A percentile compares a stretch with the other conserved stretches of the same genome.
phyloP scores from a whole-genome alignment of 2,797 vertebrate genomes.

The Acrossocheilus wenchowensis region DNA sequence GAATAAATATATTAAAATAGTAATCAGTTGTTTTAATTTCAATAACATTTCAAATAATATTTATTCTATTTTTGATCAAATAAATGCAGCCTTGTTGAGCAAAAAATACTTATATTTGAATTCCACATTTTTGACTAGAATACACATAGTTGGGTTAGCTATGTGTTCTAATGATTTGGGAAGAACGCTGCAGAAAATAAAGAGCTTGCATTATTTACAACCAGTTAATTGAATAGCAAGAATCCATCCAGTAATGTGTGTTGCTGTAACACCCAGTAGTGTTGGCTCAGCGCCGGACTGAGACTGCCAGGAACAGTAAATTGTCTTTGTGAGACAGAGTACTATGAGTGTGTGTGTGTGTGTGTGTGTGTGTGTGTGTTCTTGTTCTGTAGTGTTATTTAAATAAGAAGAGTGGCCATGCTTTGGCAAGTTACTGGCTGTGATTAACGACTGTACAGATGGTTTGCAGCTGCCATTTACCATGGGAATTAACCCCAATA shows the following conservation, averaged over 20 bases:
- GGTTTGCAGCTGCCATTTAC: conserved; percentile 86
- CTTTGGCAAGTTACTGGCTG: conserved; percentile 76
- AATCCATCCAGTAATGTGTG: conserved; percentile 36
- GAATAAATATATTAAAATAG: neutral
- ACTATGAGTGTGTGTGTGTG: conserved; percentile 22
- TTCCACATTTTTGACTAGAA: neutral
- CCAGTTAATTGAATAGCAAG: conserved; percentile 41
- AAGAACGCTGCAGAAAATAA: conserved; percentile 3
- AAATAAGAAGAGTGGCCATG: conserved; percentile 77
- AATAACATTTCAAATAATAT: neutral
- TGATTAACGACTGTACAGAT: conserved; percentile 82
- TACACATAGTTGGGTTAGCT: too few relatives aligned
- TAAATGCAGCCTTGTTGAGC: neutral
- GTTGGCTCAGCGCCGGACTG: conserved; percentile 69
- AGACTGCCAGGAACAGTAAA: conserved; percentile 77
- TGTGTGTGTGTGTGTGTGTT: conserved; percentile 44
- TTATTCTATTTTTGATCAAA: neutral
- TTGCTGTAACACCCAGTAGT: conserved; percentile 71
- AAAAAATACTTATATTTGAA: neutral
- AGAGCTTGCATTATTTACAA: conserved; percentile 37
- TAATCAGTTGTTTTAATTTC: neutral
- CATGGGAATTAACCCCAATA: conserved; percentile 83
- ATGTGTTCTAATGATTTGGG: neutral
- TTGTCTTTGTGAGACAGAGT: conserved; percentile 72
- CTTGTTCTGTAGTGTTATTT: conserved; percentile 64